Evolutionary conservation across 2,113 vertebrate genomes (phyloP).

Genomic region (Myrmecophaga tridactyla): DNA sequence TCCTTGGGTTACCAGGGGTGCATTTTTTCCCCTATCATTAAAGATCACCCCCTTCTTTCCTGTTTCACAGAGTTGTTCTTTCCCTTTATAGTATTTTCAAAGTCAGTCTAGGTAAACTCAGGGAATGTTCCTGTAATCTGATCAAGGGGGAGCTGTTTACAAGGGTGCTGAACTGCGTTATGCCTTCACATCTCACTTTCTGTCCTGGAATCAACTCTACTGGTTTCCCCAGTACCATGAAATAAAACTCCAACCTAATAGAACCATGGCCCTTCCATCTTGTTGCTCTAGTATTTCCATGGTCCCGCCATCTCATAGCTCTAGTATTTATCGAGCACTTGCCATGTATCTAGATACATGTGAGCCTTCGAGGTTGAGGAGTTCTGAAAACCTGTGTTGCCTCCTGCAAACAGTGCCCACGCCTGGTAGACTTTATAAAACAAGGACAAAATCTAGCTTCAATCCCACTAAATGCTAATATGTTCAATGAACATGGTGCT

Average conservation of each 20-base stretch:
- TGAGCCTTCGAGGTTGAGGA: background rate
- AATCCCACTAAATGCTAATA: background rate
- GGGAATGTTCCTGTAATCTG: background rate
- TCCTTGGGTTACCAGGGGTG: background rate
- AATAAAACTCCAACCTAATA: background rate
- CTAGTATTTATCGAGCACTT: background rate
- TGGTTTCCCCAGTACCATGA: background rate
- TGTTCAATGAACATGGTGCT: background rate
- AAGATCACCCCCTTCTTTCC: background rate
- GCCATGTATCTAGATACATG: background rate
- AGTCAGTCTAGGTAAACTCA: slow-evolving; percentile 41
- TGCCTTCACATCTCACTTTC: background rate
- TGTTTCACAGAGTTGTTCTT: slow-evolving; percentile 13
- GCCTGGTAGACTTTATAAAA: background rate
- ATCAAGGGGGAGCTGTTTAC: background rate
- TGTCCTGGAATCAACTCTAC: background rate
- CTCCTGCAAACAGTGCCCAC: background rate
- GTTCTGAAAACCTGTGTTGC: background rate
- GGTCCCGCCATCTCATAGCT: too few relatives aligned
- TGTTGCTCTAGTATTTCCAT: too few relatives aligned
- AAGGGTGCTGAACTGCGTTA: background rate
- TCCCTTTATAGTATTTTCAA: slow-evolving; percentile 31
- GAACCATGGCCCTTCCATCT: background rate
- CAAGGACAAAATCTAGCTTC: background rate
- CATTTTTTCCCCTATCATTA: background rate